Base-by-base conservation (phyloP, 2,797 vertebrate genomes). In the Heliangelus exortis region DNA sequence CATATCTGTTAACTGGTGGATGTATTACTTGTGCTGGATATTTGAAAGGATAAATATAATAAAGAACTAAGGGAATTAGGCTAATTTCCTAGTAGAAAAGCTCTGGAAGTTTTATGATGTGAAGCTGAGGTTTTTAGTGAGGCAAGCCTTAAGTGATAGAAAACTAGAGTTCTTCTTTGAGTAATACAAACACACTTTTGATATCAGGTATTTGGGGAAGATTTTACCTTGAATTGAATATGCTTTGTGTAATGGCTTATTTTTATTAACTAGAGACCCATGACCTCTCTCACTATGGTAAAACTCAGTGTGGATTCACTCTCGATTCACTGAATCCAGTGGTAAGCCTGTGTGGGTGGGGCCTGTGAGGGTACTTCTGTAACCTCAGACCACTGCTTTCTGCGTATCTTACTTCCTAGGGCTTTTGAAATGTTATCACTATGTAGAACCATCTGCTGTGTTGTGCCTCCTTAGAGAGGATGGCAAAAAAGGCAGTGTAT, bases 301-400 rank as follows among this genome's bases (percentile, higher is more conserved):
- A 51, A 87, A 39, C 15, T 59, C 47, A 33, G 33, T 41, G 12
- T 41, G 39, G 39, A 41, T 41, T 41, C 39, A 41, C 39, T 41
- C 39, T 41, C 39, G 39, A 41, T 41, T 47, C 47, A 48, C 47
- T 48, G 47, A 48, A 48, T 48, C 47, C 47, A 23, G 47, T 22
- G 21, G 47, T 21, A 48, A 77, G 28, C 36, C 21, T 61, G 58
- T 18, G 23, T 78, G 53, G 5, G 6, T 69, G 72, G 39, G 29
- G 10, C 22, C 9, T 0, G 0, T 18, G 41, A 20, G 10, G 2
- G 1, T 55, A 3, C 6, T 77, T 65, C 25, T 48, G 29, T 72
- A 73, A 87, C 36, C 43, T 84, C 82, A 71, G 21, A 34, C 5
- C 4, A 1, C 47, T 45, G 13, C 41, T 69, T 92, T 72, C 75